Evolutionary conservation across 64 coral and sea anemone species (phyloP).

Genomic region (Montipora foliosa): DNA sequence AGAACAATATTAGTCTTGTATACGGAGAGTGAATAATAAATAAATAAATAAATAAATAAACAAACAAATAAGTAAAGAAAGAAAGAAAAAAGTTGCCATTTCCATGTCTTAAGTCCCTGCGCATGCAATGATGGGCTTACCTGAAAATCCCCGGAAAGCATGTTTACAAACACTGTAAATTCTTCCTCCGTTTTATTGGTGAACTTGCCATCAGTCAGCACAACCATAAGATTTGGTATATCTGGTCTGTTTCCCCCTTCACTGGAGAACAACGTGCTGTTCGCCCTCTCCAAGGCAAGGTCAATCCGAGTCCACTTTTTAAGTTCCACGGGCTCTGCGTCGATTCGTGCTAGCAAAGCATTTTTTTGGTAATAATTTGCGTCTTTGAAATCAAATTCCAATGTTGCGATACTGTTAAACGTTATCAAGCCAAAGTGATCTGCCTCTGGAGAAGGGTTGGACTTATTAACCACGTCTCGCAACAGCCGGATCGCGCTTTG

Average conservation of each 20-base stretch:
- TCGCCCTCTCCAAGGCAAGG: not conserved
- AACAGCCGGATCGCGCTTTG: not conserved
- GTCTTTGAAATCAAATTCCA: not conserved
- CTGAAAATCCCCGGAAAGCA: no score
- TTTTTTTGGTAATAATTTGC: fast-evolving
- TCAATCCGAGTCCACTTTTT: not conserved
- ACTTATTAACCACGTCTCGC: not conserved
- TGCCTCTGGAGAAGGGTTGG: not conserved
- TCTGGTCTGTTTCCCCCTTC: not conserved
- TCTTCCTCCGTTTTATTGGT: not conserved
- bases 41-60: no score
- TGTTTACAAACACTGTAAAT: not conserved
- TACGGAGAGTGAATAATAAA: fast-evolving
- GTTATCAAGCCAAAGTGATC: not conserved
- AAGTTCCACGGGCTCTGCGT: not conserved
- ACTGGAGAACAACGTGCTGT: not conserved
- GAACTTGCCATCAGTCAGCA: not conserved
- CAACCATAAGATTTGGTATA: not conserved
- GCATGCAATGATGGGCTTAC: no score
- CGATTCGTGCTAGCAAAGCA: not conserved
- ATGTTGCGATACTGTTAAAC: not conserved
- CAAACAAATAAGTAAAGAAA: no score
- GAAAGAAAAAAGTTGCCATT: no score
- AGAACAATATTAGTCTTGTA: no score
- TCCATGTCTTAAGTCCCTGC: no score